These are phyloP conservation scores for Botia kubotai DNA, from an alignment of 2,797 vertebrate genomes.

Conservation along the genomic window DNA sequence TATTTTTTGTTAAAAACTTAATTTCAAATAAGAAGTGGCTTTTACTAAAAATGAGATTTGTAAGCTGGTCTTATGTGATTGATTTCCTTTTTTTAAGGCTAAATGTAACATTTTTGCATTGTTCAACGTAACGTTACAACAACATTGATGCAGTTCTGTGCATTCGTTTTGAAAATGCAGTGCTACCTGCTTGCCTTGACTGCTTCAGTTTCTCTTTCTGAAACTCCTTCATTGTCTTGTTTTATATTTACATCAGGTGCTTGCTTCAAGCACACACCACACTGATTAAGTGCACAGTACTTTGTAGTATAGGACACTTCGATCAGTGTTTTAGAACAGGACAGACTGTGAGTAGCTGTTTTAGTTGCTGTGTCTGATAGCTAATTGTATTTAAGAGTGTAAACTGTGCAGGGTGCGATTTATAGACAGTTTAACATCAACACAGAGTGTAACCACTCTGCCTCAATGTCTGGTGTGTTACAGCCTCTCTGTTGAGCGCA, in stretches of 20 bases:
- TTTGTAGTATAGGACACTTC: not conserved
- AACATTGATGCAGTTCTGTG: no score
- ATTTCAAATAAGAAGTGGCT: conserved; percentile 51
- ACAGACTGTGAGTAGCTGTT: conserved; percentile 5
- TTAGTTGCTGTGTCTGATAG: conserved; percentile 53
- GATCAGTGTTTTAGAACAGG: not conserved
- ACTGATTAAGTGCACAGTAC: not conserved
- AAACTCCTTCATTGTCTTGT: conserved; percentile 17
- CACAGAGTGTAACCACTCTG: conserved; percentile 11
- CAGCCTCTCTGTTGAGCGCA: conserved; percentile 81
- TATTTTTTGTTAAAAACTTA: not conserved
- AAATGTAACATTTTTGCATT: conserved; percentile 9
- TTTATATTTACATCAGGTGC: not conserved
- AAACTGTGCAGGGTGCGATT: no score
- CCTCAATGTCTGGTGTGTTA: conserved; percentile 62
- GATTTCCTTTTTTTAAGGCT: not conserved
- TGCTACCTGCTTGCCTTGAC: conserved; percentile 1
- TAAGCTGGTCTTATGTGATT: not conserved
- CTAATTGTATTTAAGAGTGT: not conserved
- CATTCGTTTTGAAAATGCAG: not conserved
- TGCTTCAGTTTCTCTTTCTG: not conserved
- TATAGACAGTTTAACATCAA: not conserved
- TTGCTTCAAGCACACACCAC: not conserved
- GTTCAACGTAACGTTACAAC: not conserved
- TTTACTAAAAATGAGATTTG: conserved; percentile 24